Evolutionary conservation across 92 coral and sea anemone species (phyloP).

Genomic region (Galaxea fascicularis): DNA sequence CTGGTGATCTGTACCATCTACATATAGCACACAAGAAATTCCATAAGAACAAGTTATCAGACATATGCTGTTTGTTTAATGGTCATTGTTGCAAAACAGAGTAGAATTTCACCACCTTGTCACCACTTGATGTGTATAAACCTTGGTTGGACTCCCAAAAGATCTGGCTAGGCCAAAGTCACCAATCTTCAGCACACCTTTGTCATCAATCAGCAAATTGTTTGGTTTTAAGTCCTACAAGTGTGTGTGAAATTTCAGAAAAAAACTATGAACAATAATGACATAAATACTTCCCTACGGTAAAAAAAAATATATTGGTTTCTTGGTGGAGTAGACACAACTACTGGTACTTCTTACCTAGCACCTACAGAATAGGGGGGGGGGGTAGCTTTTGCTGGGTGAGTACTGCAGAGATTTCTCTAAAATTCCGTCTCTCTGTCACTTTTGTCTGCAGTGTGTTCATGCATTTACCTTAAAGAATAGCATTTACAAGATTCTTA

Average conservation of each 20-base stretch:
- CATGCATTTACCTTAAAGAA: no score
- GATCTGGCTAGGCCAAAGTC: slow-evolving; percentile 98
- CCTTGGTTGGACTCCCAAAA: slow-evolving; percentile 97
- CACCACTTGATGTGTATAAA: slow-evolving; percentile 98
- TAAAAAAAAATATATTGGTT: no score
- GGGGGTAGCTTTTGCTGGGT: no score
- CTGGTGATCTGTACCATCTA: slow-evolving; percentile 98
- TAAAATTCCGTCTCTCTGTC: no score
- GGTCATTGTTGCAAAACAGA: background rate
- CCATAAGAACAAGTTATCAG: no score
- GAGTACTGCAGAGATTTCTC: no score
- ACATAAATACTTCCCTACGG: no score
- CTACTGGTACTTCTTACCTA: no score
- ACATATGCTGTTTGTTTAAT: no score
- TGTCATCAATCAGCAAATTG: slow-evolving; percentile 86
- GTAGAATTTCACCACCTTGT: slow-evolving; percentile 72
- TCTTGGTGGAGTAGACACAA: no score
- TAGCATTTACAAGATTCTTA: background rate
- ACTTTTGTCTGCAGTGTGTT: no score
- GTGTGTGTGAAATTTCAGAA: background rate
- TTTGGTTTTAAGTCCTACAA: slow-evolving; percentile 95
- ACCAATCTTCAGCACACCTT: slow-evolving; percentile 93
- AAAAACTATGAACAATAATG: background rate
- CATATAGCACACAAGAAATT: background rate
- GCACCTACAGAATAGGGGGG: no score